phyloP scores from a whole-genome alignment of 2,888 invertebrate species.

The Volucella zonaria region DNA sequence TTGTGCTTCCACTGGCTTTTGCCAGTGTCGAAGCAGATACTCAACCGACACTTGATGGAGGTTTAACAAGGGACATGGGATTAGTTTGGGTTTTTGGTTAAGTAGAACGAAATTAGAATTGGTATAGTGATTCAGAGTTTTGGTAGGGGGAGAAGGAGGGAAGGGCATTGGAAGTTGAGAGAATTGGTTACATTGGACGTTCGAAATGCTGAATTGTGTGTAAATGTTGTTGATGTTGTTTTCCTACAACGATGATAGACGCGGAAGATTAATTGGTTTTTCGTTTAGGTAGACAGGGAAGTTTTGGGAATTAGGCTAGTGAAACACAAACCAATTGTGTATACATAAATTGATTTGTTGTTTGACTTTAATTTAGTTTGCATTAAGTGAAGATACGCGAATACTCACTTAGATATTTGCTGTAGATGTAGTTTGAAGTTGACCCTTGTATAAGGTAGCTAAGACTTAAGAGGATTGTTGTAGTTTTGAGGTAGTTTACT shows the following conservation, averaged over 20 bases:
- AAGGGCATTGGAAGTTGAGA: slow-evolving; percentile 18
- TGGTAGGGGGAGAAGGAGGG: no score
- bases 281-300: slow-evolving; percentile 38
- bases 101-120: slow-evolving; percentile 44
- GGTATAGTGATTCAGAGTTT: no score
- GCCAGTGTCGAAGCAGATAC: slow-evolving; percentile 9
- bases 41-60: slow-evolving; percentile 35
- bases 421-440: no score
- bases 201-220: no score
- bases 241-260: slow-evolving; percentile 49
- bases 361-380: slow-evolving; percentile 66
- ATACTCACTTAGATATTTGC: neutral
- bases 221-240: slow-evolving; percentile 32
- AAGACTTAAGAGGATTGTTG: no score
- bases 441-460: no score
- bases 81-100: slow-evolving; percentile 49
- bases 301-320: slow-evolving; percentile 2
- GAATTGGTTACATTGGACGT: neutral
- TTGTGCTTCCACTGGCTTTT: slow-evolving; percentile 6
- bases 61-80: slow-evolving; percentile 41
- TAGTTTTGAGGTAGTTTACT: no score
- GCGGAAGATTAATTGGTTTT: slow-evolving; percentile 69
- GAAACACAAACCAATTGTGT: slow-evolving; percentile 44
- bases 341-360: slow-evolving; percentile 66
- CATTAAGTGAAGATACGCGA: slow-evolving; percentile 51